phyloP scores from a whole-genome alignment of 2,113 vertebrate genomes.

The Thinocorus orbignyianus region DNA sequence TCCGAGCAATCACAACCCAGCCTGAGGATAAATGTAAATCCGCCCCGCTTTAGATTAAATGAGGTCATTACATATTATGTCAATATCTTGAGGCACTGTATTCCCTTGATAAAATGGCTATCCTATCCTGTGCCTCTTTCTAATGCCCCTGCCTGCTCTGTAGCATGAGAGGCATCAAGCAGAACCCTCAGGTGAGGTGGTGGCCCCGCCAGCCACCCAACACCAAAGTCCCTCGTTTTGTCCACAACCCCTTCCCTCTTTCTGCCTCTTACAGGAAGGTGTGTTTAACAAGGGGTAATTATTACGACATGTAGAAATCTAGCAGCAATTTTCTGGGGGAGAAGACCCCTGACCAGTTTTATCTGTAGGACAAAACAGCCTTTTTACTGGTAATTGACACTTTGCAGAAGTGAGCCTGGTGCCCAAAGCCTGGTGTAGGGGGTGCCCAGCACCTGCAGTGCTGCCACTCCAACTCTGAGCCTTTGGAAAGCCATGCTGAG shows the following conservation, averaged over 20 bases:
- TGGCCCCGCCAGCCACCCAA: not conserved
- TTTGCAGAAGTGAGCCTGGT: not conserved
- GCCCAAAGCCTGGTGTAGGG: not conserved
- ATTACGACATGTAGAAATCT: not conserved
- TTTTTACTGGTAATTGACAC: not conserved
- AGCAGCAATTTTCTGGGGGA: not conserved
- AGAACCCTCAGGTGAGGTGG: accelerated
- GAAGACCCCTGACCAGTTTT: not conserved
- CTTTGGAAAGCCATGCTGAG: not conserved
- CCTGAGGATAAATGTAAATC: not conserved
- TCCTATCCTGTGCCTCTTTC: not conserved
- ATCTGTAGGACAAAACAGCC: not conserved
- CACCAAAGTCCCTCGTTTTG: not conserved
- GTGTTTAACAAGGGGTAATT: not conserved
- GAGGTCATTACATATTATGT: not conserved
- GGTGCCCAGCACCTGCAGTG: accelerated
- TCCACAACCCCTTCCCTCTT: not conserved
- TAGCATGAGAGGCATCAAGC: not conserved
- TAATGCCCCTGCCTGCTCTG: not conserved
- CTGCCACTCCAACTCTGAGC: not conserved
- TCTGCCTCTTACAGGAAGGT: not conserved
- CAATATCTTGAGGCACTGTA: not conserved
- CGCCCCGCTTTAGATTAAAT: not conserved
- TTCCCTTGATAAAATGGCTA: not conserved
- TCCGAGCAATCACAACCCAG: not conserved